Conservation (phyloP, 2,888 invertebrate genomes). For the Bellardia pandia region DNA sequence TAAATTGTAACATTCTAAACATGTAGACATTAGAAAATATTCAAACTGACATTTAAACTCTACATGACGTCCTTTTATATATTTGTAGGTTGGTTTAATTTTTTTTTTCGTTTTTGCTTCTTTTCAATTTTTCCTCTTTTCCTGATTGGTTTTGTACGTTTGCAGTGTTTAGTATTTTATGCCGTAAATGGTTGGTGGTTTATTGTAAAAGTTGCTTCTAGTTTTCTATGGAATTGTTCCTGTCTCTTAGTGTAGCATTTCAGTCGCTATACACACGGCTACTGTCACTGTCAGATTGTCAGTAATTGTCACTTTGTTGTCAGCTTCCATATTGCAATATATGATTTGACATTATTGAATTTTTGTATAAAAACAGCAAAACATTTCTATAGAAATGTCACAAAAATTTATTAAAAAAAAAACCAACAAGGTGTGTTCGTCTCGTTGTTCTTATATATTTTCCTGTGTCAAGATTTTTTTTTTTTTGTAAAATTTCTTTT, state of each 20-base stretch:
- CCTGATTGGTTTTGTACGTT: slow-evolving; percentile 1
- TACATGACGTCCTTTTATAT: slow-evolving; percentile 66
- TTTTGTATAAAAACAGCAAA: slow-evolving; percentile 14
- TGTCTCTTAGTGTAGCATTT: slow-evolving; percentile 51
- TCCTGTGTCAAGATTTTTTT: slow-evolving; percentile 41
- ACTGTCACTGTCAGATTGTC: slow-evolving; percentile 74
- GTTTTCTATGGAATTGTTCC: slow-evolving; percentile 39
- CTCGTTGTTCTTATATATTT: slow-evolving; percentile 23
- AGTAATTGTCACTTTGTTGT: slow-evolving; percentile 81
- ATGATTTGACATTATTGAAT: slow-evolving; percentile 70
- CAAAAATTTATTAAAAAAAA: slow-evolving; percentile 3
- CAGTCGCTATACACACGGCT: slow-evolving; percentile 39
- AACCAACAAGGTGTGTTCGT: slow-evolving; percentile 48
- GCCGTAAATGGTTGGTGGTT: slow-evolving; percentile 46
- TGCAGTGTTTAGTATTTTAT: background rate
- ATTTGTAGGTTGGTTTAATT: slow-evolving; percentile 2
- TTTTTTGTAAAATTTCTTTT: slow-evolving; percentile 18
- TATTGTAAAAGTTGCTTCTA: slow-evolving; percentile 56
- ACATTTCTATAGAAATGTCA: slow-evolving; percentile 28
- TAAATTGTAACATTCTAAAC: slow-evolving; percentile 57
- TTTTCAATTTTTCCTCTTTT: slow-evolving; percentile 1
- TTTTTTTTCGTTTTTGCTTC: slow-evolving; percentile 10
- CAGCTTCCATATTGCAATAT: slow-evolving; percentile 76
- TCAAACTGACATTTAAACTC: slow-evolving; percentile 70
- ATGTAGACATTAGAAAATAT: slow-evolving; percentile 66